Conservation (phyloP, 1,140 invertebrate species). For the Cyclargus thomasi region DNA sequence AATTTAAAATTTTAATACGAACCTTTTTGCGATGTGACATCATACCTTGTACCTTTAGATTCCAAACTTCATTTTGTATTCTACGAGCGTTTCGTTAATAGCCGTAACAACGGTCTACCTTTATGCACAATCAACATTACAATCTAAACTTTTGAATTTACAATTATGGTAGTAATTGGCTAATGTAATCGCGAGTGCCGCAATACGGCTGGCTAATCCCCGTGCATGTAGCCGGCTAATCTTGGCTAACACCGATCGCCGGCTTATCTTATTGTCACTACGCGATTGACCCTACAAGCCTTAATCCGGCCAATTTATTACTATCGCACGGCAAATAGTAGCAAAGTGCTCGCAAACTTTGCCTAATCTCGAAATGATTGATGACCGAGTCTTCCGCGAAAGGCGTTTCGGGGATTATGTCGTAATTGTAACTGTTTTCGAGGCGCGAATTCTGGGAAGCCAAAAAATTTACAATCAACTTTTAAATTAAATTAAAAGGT, state of each 20-base stretch:
- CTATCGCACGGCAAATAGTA: not conserved
- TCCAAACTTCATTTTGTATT: too few species aligned
- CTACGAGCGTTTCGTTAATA: too few species aligned
- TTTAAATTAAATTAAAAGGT: not conserved
- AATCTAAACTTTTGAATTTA: not conserved
- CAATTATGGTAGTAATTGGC: not conserved
- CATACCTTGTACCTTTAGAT: too few species aligned
- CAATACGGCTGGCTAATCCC: not conserved
- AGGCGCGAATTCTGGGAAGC: not conserved
- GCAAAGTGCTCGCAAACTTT: not conserved
- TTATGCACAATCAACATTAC: not conserved
- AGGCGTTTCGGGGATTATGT: not conserved
- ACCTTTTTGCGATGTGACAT: not conserved
- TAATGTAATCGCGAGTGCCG: not conserved
- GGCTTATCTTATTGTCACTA: slow-evolving; percentile 3
- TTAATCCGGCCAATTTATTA: not conserved
- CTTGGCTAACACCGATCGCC: not conserved
- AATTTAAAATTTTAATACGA: not conserved
- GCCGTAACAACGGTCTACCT: too few species aligned
- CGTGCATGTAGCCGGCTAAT: not conserved
- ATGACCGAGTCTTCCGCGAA: not conserved
- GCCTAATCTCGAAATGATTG: not conserved
- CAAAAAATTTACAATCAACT: not conserved
- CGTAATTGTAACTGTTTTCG: not conserved
- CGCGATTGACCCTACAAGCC: not conserved